Percentiles rank a stretch among this genome's conserved stretches.
Conservation (phyloP, 2,113 vertebrate species). For the Apodemus speciosus region DNA sequence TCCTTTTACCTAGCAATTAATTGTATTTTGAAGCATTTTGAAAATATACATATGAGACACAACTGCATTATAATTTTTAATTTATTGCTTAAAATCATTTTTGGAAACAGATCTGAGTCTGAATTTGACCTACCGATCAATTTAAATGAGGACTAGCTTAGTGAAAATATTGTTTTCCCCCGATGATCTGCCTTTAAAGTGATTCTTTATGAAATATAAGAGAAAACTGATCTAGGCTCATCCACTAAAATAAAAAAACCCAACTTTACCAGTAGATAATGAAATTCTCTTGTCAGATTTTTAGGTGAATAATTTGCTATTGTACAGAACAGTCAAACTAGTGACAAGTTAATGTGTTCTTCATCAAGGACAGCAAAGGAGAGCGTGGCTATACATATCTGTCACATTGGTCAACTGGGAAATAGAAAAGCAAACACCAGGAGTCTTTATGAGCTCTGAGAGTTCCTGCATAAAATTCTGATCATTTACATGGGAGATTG, state of each 20-base stretch:
- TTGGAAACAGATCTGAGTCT: neutral
- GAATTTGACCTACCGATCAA: neutral
- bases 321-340: constrained; percentile 5
- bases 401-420: neutral
- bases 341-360: constrained; percentile 55
- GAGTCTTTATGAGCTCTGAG: neutral
- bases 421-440: constrained; percentile 13
- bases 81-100: neutral
- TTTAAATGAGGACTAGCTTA: neutral
- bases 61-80: neutral
- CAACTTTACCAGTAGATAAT: constrained; percentile 59
- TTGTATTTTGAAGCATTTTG: neutral
- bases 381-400: neutral
- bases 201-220: constrained; percentile 45
- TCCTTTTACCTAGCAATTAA: neutral
- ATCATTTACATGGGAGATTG: neutral
- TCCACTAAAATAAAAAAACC: constrained; percentile 40
- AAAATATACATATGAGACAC: neutral
- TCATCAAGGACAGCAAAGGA: constrained; percentile 70
- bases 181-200: constrained; percentile 15
- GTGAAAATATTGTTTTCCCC: neutral
- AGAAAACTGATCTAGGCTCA: constrained; percentile 28
- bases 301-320: constrained; percentile 53
- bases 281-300: constrained; percentile 74
- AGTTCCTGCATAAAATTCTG: neutral